These are phyloP conservation scores for Anisognathus igniventris DNA, from an alignment of 2,797 vertebrate species.

Conservation along the genomic window DNA sequence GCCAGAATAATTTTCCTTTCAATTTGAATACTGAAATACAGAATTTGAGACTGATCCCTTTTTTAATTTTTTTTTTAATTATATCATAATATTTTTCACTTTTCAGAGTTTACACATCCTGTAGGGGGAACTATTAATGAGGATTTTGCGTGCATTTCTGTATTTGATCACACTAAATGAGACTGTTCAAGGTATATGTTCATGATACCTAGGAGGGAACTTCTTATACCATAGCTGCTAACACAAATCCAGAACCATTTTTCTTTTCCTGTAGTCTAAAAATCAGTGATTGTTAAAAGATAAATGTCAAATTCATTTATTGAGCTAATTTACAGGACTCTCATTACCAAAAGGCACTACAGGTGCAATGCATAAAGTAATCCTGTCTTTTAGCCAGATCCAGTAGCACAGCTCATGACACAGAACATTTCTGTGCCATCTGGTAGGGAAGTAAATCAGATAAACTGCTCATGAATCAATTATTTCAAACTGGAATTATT, in stretches of 20 bases:
- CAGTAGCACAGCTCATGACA: neutral
- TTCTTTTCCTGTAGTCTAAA: neutral
- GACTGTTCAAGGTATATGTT: neutral
- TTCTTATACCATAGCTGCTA: neutral
- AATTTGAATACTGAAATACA: neutral
- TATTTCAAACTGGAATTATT: conserved; percentile 16
- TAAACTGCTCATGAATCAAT: conserved; percentile 9
- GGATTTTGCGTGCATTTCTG: neutral
- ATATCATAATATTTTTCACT: neutral
- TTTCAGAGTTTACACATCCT: neutral
- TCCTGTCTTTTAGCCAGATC: neutral
- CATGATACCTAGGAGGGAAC: neutral
- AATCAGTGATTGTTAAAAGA: neutral
- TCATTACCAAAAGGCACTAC: neutral
- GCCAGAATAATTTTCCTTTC: neutral
- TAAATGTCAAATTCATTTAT: neutral
- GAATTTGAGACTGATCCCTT: neutral
- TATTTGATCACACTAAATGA: neutral
- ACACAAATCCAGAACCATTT: neutral
- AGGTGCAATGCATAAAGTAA: neutral
- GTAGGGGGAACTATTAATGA: neutral
- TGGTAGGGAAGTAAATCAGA: conserved; percentile 22
- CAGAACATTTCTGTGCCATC: neutral
- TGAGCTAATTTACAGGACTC: neutral
- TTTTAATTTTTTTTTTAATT: neutral